Evolutionary conservation across 2,113 vertebrate genomes (phyloP).

Genomic region (Ardeotis arabs): DNA sequence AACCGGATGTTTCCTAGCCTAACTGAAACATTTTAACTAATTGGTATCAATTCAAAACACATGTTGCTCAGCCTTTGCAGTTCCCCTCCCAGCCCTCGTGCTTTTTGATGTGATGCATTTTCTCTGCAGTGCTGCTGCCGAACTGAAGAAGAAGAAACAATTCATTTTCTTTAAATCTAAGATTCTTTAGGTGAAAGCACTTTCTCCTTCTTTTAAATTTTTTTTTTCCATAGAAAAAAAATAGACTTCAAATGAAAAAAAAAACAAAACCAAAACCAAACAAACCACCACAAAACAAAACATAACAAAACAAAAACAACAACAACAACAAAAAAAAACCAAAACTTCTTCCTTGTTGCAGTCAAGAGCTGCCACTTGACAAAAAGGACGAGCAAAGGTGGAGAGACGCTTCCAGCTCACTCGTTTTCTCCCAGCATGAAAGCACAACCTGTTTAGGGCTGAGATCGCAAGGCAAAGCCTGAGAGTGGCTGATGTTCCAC

Average conservation of each 20-base stretch:
- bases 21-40: not conserved
- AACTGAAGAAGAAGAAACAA: not conserved
- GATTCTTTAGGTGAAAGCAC: not conserved
- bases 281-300: no score
- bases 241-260: not conserved
- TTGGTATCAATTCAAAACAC: not conserved
- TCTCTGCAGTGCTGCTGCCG: not conserved
- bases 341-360: not conserved
- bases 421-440: not conserved
- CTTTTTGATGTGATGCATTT: not conserved
- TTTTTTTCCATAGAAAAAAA: not conserved
- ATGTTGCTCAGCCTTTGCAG: not conserved
- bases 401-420: not conserved
- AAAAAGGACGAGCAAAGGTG: not conserved
- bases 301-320: no score
- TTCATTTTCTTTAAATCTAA: not conserved
- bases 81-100: not conserved
- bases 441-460: not conserved
- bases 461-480: not conserved
- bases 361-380: not conserved
- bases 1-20: not conserved
- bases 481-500: not conserved
- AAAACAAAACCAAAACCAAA: no score
- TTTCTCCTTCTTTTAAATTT: not conserved
- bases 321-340: no score